phyloP scores from a whole-genome alignment of 2,113 vertebrate genomes.

The Scomber colias region DNA sequence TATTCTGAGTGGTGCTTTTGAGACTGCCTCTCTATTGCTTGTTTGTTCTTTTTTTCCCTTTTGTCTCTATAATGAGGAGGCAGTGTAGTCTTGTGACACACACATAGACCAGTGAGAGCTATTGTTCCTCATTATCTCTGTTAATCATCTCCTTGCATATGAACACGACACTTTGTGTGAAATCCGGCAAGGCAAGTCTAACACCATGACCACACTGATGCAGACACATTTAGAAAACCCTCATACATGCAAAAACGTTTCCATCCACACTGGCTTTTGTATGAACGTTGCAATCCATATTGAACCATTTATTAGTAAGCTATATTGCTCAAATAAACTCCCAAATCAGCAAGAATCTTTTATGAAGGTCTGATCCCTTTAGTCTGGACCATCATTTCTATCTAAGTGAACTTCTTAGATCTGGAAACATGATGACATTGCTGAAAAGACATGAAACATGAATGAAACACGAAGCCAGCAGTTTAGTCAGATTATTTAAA shows the following conservation, averaged over 20 bases:
- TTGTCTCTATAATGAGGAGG: not conserved
- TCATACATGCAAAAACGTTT: not conserved
- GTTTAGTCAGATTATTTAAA: too few relatives aligned
- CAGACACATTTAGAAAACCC: not conserved
- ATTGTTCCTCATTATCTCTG: slow-evolving; percentile 28
- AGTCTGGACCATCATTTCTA: too few relatives aligned
- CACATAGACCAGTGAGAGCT: not conserved
- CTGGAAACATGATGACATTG: too few relatives aligned
- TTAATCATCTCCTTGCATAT: slow-evolving; percentile 16
- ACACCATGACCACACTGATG: not conserved
- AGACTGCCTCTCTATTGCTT: not conserved
- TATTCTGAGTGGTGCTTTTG: not conserved
- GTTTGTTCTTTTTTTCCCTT: not conserved
- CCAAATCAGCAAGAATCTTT: too few relatives aligned
- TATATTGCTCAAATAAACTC: too few relatives aligned
- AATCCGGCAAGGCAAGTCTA: slow-evolving; percentile 1
- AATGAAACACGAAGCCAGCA: too few relatives aligned
- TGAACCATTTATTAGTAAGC: too few relatives aligned
- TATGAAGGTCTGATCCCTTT: too few relatives aligned
- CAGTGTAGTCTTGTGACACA: not conserved
- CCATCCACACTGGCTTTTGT: not conserved
- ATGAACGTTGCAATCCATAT: too few relatives aligned
- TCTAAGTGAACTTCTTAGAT: too few relatives aligned
- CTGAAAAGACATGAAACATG: too few relatives aligned
- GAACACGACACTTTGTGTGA: not conserved